Evolutionary conservation across 2,797 vertebrate genomes (phyloP), one percentile per base, ranked within the genome.

Genomic region (Kryptopterus vitreolus): DNA sequence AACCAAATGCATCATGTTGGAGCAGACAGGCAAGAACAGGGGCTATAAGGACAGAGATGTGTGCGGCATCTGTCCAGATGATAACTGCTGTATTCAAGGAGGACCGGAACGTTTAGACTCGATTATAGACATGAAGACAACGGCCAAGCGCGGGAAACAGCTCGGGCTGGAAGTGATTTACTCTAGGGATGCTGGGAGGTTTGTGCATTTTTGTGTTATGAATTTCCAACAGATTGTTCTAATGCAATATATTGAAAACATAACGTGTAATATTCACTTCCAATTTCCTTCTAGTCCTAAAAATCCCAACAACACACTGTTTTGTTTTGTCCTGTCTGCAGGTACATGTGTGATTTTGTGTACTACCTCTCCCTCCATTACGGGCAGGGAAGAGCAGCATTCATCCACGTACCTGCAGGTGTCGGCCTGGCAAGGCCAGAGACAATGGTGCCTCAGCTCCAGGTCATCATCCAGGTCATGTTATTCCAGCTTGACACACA

Each of bases 101-200:
- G 95, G 95, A 79, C 90, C 91, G 0, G 93, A 95, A 85, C 91
- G 86, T 83, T 91, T 96, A 65, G 87, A 92, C 76, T 96, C 94
- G 0, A 65, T 88, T 59, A 78, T 97, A 83, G 89, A 92, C 82
- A 93, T 95, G 93, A 95, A 87, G 86, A 83, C 79, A 0, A 75
- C 95, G 52, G 90, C 90, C 81, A 92, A 92, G 88, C 87, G 73
- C 9, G 38, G 92, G 38, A 89, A 83, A 16, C 18, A 84, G 78
- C 81, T 89, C 65, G 93, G 90, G n/a, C 72, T 89, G 29, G 91
- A 93, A 74, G 86, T 95, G 8, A 72, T 90, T 79, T 90, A 92
- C 83, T 96, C 95, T 57, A 91, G 93, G 87, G 94, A 96, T 0
- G 94, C 94, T 0, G 95, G 96, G 87, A 95, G 96, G 95, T 96